Evolutionary conservation across 2,113 vertebrate genomes (phyloP).

Genomic region (Urocynchramus pylzowi): DNA sequence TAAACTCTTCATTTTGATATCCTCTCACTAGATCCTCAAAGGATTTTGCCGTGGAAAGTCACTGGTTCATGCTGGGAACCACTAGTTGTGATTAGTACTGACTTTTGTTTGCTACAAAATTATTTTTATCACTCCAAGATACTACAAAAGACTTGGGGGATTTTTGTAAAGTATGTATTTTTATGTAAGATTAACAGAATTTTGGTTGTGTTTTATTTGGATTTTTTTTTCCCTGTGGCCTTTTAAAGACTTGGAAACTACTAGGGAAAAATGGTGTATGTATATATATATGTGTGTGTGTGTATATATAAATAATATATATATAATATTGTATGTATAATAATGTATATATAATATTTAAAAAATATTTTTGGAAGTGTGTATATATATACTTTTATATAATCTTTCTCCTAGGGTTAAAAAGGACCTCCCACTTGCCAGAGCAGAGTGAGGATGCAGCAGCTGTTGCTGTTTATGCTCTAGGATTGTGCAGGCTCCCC

Average conservation of each 20-base stretch:
- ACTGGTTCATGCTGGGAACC: neutral
- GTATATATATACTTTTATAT: neutral
- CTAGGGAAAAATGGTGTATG: rapidly evolving
- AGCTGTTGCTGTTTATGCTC: slow-evolving; percentile 14
- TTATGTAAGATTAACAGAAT: neutral
- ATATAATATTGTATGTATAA: rapidly evolving
- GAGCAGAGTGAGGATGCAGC: neutral
- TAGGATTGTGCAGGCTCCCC: neutral
- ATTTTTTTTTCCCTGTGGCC: neutral
- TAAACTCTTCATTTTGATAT: neutral
- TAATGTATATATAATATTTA: rapidly evolving
- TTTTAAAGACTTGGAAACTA: neutral
- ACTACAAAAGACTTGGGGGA: neutral
- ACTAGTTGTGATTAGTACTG: no score
- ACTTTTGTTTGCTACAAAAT: neutral
- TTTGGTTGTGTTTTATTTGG: neutral
- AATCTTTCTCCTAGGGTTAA: neutral
- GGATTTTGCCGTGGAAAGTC: neutral
- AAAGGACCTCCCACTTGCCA: neutral
- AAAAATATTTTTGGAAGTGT: neutral
- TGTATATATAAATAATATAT: no score
- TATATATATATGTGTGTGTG: rapidly evolving
- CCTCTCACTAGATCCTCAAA: neutral
- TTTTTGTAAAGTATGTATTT: rapidly evolving
- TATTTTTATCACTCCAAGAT: neutral